Base-by-base conservation (phyloP, 2,113 vertebrate genomes). In the Brienomyrus brachyistius region DNA sequence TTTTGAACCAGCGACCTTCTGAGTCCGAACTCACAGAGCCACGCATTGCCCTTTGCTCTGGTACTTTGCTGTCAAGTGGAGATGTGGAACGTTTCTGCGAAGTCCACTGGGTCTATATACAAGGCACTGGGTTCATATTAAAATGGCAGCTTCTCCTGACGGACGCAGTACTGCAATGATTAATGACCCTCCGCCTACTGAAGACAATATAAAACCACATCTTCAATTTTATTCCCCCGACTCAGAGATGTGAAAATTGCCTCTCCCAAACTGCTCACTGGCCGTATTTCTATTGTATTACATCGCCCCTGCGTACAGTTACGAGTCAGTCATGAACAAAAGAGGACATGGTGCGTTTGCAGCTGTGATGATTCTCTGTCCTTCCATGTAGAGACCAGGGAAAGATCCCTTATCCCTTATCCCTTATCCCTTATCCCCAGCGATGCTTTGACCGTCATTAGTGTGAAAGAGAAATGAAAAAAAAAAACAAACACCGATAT, bases 201-300 rank as follows among this genome's bases (percentile, higher is more conserved):
- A 43, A 40, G 54, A 88, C 87, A 88, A 56, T 56, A 87, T 80
- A 82, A 74, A 82, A 40, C 50, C 88, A 83, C 70, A 54, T 89
- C 74, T 27, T 43, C 48, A n/a, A 56, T 56, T 89, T 31, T 56
- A 48, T 82, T 89, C 40, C 77, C 40, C 50, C 51, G 56, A 45
- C 56, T 52, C 88, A 54, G 45, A 51, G 11, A 80, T 19, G 27
- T 89, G 88, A 89, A 35, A 66, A 54, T 82, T 56, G 31, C 88
- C 31, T 54, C 54, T 54, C 77, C 51, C 70, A 89, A 82, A 82
- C 43, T 89, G 48, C 50, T 89, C 51, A 89, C 70, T 77, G 77
- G 88, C 27, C 51, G 23, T 40, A 48, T 40, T 80, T n/a, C 31
- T 74, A 43, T 74, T 74, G 47, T 23, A 13, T 74, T 27, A 27